A percentile compares a stretch with the other conserved stretches of the same genome.
phyloP scores from a whole-genome alignment of 2,113 vertebrate genomes.

The Thymallus thymallus region DNA sequence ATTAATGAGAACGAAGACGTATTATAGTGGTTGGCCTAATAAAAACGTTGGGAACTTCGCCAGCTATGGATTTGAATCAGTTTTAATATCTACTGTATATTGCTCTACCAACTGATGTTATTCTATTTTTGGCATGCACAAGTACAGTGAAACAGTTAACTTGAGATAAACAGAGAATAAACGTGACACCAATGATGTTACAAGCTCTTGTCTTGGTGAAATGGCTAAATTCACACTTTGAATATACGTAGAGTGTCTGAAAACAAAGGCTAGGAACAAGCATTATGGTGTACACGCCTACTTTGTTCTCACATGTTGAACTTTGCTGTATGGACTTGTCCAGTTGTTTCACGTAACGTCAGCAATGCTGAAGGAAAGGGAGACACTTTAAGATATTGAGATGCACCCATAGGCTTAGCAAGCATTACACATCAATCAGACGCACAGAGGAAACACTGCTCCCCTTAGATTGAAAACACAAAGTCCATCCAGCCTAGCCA shows the following conservation, averaged over 20 bases:
- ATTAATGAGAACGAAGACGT: too few species aligned
- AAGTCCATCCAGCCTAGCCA: neutral
- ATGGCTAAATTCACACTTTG: neutral
- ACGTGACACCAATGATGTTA: neutral
- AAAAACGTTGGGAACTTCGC: neutral
- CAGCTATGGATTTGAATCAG: neutral
- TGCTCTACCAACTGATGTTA: too few species aligned
- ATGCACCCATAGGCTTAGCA: too few species aligned
- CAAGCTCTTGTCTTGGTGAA: neutral
- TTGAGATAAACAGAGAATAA: neutral
- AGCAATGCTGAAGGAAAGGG: too few species aligned
- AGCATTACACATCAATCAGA: too few species aligned
- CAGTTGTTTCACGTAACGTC: too few species aligned
- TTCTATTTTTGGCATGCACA: too few species aligned
- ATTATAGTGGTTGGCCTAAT: too few species aligned
- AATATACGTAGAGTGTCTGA: neutral
- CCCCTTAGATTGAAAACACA: too few species aligned
- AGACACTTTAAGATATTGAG: too few species aligned
- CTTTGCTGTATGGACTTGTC: neutral
- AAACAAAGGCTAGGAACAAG: neutral
- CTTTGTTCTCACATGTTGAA: neutral
- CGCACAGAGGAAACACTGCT: too few species aligned
- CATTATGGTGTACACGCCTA: slow-evolving; percentile 6
- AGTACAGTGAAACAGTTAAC: too few species aligned
- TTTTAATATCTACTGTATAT: neutral